Evolutionary conservation across 64 coral and sea anemone genomes (phyloP).

Genomic region (Porites australiensis): DNA sequence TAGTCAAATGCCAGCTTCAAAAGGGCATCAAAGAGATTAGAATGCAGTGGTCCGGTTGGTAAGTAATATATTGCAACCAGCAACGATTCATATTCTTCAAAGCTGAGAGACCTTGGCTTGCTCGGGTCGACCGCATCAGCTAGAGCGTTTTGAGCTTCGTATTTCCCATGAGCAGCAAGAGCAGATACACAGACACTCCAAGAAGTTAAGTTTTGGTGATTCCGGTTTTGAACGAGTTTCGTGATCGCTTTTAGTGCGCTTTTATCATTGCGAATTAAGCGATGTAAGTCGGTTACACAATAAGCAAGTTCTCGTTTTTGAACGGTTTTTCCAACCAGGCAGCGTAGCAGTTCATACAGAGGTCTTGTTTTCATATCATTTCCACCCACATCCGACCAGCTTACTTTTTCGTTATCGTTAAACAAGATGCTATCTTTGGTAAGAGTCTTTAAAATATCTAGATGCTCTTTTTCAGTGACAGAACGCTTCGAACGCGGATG

Average conservation of each 20-base stretch:
- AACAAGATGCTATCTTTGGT: conserved; percentile 57
- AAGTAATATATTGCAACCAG: conserved; percentile 79
- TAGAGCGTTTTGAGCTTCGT: conserved; percentile 70
- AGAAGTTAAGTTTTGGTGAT: conserved; percentile 81
- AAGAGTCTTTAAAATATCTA: neutral
- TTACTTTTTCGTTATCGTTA: conserved; percentile 74
- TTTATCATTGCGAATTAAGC: conserved; percentile 62
- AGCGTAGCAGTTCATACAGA: conserved; percentile 84
- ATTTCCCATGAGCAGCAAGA: conserved; percentile 75
- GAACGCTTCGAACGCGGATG: conserved; percentile 18
- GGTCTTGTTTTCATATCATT: conserved; percentile 63
- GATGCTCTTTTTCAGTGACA: neutral
- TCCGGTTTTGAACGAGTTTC: conserved; percentile 59
- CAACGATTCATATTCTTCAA: conserved; percentile 79
- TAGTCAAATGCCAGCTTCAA: conserved; percentile 46
- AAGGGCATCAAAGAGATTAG: conserved; percentile 69
- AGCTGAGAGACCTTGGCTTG: conserved; percentile 47
- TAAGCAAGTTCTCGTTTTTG: conserved; percentile 79
- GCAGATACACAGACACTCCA: conserved; percentile 75
- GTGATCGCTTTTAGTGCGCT: conserved; percentile 43
- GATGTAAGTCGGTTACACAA: conserved; percentile 86
- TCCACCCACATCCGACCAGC: conserved; percentile 80
- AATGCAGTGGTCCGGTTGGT: conserved; percentile 84
- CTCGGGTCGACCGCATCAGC: conserved; percentile 56
- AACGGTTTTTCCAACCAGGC: conserved; percentile 65